These are phyloP conservation scores for Tragelaphus strepsiceros DNA, from an alignment of 2,113 vertebrate species.

Conservation along the genomic window DNA sequence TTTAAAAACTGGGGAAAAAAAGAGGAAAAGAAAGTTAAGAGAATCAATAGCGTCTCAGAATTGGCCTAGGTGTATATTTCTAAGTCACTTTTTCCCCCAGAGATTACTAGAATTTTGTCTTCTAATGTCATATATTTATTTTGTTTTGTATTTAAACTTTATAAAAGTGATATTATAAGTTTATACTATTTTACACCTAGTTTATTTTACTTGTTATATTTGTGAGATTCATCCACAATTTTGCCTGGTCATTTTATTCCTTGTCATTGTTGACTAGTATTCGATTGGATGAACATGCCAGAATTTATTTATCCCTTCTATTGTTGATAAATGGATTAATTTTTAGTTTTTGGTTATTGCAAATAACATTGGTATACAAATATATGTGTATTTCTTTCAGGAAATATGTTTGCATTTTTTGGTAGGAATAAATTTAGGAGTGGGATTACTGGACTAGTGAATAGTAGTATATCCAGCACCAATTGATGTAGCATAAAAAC, in stretches of 20 bases:
- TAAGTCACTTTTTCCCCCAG: background rate
- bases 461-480: background rate
- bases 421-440: background rate
- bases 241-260: background rate
- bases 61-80: background rate
- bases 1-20: background rate
- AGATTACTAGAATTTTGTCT: background rate
- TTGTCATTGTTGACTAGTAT: background rate
- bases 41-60: background rate
- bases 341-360: background rate
- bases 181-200: background rate
- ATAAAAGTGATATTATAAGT: background rate
- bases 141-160: background rate
- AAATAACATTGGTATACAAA: background rate
- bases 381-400: background rate
- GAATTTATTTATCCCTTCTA: background rate
- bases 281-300: background rate
- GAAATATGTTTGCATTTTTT: background rate
- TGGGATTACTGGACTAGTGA: background rate
- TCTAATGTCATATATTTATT: background rate
- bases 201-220: background rate
- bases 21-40: background rate
- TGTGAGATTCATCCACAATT: background rate
- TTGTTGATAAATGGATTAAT: background rate
- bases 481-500: background rate